Conservation (phyloP, 2,888 invertebrate species). For the Drosophila yooni region DNA sequence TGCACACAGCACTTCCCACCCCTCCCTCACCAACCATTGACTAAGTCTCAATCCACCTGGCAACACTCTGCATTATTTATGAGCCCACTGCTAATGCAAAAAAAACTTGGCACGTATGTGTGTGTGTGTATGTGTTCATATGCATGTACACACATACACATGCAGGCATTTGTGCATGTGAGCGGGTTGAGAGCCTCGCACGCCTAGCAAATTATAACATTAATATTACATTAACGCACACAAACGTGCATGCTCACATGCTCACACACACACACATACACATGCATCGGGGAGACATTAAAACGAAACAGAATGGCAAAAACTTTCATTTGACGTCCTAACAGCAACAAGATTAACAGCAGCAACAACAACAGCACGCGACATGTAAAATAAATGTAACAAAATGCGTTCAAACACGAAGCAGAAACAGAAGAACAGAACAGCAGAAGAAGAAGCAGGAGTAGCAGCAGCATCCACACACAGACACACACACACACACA, state of each 20-base stretch:
- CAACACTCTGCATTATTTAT: constrained; percentile 72
- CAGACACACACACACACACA: constrained; percentile 9
- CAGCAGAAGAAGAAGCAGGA: constrained; percentile 27
- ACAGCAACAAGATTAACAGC: constrained; percentile 46
- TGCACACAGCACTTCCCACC: constrained; percentile 32
- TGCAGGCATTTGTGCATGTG: constrained; percentile 17
- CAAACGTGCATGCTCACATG: constrained; percentile 44
- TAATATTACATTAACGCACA: constrained; percentile 79
- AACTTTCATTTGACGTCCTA: constrained; percentile 70
- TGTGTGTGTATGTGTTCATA: constrained; percentile 1
- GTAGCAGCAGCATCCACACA: constrained; percentile 27
- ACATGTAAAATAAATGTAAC: constrained; percentile 72
- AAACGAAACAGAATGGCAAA: constrained; percentile 65
- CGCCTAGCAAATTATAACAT: constrained; percentile 79
- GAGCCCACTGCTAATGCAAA: constrained; percentile 56
- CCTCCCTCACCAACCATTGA: constrained; percentile 14
- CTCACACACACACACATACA: constrained; percentile 31
- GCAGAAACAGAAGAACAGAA: constrained; percentile 24
- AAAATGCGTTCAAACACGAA: constrained; percentile 59
- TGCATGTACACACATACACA: constrained; percentile 4
- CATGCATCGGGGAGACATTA: constrained; percentile 75
- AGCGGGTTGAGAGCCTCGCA: constrained; percentile 48
- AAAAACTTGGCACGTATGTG: constrained; percentile 47
- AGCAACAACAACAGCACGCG: constrained; percentile 48
- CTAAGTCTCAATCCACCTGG: constrained; percentile 43